Evolutionary conservation across 2,797 vertebrate species (phyloP).

Genomic region (Chaunax sp.): DNA sequence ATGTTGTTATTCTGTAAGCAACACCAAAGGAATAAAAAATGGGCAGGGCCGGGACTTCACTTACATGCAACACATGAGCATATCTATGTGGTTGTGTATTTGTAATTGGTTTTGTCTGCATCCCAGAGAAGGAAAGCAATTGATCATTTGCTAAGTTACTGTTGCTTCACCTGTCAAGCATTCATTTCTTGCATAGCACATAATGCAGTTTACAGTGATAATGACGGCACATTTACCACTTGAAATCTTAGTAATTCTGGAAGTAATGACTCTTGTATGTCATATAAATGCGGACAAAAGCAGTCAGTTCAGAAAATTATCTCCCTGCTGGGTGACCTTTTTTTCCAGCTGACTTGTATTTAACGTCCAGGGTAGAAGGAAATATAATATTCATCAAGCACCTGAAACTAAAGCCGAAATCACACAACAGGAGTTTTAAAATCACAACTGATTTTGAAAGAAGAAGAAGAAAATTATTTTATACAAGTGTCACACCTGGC

Average conservation of each 20-base stretch:
- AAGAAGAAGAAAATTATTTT: too few species aligned
- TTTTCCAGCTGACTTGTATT: too few species aligned
- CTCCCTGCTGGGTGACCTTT: too few species aligned
- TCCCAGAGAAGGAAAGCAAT: not conserved
- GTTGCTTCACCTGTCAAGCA: not conserved
- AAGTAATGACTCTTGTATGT: too few species aligned
- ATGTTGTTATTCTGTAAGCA: conserved; percentile 35
- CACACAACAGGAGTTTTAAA: too few species aligned
- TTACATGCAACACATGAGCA: conserved; percentile 22
- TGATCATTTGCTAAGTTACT: not conserved
- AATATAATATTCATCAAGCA: too few species aligned
- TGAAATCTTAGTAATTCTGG: too few species aligned
- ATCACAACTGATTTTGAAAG: too few species aligned
- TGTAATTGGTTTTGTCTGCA: not conserved
- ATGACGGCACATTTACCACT: not conserved
- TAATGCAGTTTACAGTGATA: not conserved
- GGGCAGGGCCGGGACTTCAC: conserved; percentile 9
- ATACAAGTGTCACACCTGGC: too few species aligned
- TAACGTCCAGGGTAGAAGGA: too few species aligned
- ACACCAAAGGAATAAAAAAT: conserved; percentile 25
- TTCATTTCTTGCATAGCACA: not conserved
- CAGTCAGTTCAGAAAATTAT: too few species aligned
- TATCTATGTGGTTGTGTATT: not conserved
- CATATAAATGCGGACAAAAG: not conserved
- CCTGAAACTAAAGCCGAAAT: too few species aligned